A percentile compares a stretch with the other conserved stretches of the same genome.
These are phyloP conservation scores for Semotilus atromaculatus DNA, from an alignment of 2,797 vertebrate genomes.

Conservation along the genomic window DNA sequence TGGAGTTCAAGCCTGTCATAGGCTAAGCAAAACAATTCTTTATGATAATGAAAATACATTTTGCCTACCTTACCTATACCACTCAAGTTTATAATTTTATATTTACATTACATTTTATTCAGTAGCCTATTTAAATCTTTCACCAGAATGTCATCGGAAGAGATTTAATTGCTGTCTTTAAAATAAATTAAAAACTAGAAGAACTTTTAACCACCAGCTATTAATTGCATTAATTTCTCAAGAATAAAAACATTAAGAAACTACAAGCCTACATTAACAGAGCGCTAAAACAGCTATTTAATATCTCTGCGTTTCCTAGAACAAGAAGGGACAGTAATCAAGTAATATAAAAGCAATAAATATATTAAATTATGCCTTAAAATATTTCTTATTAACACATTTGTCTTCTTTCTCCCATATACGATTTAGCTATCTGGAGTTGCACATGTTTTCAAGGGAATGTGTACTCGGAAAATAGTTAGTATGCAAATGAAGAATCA, in stretches of 20 bases:
- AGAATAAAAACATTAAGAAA: background rate
- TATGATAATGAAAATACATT: background rate
- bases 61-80: too few species aligned
- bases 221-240: background rate
- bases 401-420: conserved; percentile 20
- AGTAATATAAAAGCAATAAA: conserved; percentile 8
- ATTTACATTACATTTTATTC: too few species aligned
- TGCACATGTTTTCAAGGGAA: conserved; percentile 45
- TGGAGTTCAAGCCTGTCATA: background rate
- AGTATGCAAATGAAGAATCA: conserved; percentile 89
- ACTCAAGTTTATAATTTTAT: too few species aligned
- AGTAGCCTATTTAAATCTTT: background rate
- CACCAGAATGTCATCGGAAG: background rate
- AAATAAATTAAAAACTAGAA: conserved; percentile 1
- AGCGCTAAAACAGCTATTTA: background rate
- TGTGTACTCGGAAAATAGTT: conserved; percentile 36
- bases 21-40: background rate
- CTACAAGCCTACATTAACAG: background rate
- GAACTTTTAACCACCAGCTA: background rate
- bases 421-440: conserved; percentile 22
- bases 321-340: background rate
- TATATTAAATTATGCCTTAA: conserved; percentile 26
- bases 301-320: background rate
- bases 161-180: background rate
- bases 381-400: conserved; percentile 43